Evolutionary conservation across 2,113 vertebrate species (phyloP).

Genomic region (Fulmarus glacialis): DNA sequence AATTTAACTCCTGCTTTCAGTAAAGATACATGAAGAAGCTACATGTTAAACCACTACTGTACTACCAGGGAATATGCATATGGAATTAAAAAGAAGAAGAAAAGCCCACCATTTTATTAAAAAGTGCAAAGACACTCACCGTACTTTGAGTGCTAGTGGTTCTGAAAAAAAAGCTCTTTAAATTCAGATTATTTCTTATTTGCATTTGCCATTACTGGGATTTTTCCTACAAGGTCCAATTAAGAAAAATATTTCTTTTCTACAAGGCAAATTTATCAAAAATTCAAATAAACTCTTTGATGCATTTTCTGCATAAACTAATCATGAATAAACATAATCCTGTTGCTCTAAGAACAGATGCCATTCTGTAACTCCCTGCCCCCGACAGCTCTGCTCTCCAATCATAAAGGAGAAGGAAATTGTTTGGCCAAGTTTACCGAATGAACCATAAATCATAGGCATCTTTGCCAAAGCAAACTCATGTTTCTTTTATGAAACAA

Average conservation of each 20-base stretch:
- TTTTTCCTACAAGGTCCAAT: constrained; percentile 60
- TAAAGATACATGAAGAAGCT: neutral
- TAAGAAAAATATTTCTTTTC: constrained; percentile 67
- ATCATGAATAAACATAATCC: constrained; percentile 73
- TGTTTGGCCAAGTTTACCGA: constrained; percentile 68
- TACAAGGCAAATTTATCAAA: constrained; percentile 67
- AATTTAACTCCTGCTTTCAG: constrained; percentile 32
- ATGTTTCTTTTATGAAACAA: constrained; percentile 76
- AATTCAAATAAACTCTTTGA: constrained; percentile 70
- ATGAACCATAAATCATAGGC: constrained; percentile 69
- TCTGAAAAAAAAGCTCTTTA: neutral
- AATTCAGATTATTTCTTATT: constrained; percentile 60
- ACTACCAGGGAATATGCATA: neutral
- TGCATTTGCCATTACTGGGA: constrained; percentile 43
- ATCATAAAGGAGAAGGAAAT: constrained; percentile 60
- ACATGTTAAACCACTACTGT: neutral
- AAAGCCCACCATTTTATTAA: neutral
- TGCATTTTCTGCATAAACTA: constrained; percentile 62
- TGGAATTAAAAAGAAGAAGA: neutral
- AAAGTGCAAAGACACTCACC: neutral
- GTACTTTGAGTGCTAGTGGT: neutral
- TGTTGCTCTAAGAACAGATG: constrained; percentile 64
- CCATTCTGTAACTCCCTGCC: constrained; percentile 53
- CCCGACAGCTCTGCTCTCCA: constrained; percentile 40
- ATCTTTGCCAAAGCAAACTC: constrained; percentile 69